These are phyloP conservation scores for Chiridota heheva DNA, from an alignment of 35 echinoderm and acorn worm species.

Conservation along the genomic window DNA sequence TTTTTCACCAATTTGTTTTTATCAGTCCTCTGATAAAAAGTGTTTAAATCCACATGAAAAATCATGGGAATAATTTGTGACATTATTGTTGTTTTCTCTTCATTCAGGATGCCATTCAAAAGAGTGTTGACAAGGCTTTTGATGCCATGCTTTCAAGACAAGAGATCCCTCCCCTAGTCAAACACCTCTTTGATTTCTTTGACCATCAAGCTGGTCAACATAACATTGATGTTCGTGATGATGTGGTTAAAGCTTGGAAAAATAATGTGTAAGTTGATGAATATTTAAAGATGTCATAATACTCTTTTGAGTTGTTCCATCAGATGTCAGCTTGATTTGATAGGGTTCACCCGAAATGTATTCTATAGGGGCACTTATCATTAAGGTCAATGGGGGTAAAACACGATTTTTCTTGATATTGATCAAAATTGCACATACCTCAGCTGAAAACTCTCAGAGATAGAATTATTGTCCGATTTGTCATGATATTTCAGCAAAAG, in stretches of 20 bases:
- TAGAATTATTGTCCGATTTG: too few relatives aligned
- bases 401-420: too few relatives aligned
- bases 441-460: too few relatives aligned
- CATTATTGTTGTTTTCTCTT: background rate
- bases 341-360: background rate
- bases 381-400: too few relatives aligned
- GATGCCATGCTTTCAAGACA: slow-evolving; percentile 54
- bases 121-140: slow-evolving; percentile 62
- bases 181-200: slow-evolving; percentile 86
- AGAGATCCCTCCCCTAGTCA: slow-evolving; percentile 59
- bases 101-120: slow-evolving; percentile 60
- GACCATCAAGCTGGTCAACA: slow-evolving; percentile 65
- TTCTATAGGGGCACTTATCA: background rate
- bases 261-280: slow-evolving; percentile 68
- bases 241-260: slow-evolving; percentile 71
- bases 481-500: too few relatives aligned
- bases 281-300: background rate
- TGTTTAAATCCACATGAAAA: too few relatives aligned
- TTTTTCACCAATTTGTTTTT: too few relatives aligned
- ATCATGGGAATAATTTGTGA: too few relatives aligned
- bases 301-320: background rate
- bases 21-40: too few relatives aligned
- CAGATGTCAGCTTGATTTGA: background rate
- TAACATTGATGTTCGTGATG: slow-evolving; percentile 48
- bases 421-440: too few relatives aligned